Conservation (phyloP, 2,113 vertebrate species). For the Coturnix japonica region DNA sequence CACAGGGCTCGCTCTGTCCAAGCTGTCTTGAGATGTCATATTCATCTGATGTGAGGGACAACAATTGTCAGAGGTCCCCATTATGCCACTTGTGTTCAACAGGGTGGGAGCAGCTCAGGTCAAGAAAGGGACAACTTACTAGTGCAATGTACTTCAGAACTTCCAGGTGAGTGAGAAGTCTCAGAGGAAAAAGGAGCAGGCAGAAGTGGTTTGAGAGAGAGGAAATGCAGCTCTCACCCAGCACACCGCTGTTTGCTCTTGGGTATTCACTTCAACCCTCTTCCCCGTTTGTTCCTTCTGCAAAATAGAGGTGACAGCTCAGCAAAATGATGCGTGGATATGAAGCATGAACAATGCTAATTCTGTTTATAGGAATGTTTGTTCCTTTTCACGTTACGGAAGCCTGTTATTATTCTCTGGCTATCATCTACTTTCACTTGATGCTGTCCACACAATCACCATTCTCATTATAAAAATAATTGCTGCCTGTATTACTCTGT, state of each 20-base stretch:
- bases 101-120: accelerated
- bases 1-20: accelerated
- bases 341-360: not conserved
- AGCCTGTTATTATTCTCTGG: constrained; percentile 11
- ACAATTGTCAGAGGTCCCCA: accelerated
- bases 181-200: not conserved
- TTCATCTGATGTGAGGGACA: not conserved
- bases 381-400: not conserved
- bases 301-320: not conserved
- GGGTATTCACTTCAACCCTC: not conserved
- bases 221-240: not conserved
- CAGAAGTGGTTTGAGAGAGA: not conserved
- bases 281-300: not conserved
- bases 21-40: not conserved
- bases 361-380: constrained; percentile 14
- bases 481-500: constrained; percentile 15
- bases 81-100: accelerated
- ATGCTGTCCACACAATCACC: constrained; percentile 5
- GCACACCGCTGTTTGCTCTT: accelerated
- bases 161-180: not conserved
- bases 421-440: constrained; percentile 36
- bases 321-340: accelerated
- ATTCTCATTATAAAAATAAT: constrained; percentile 62
- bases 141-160: accelerated
- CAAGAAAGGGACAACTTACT: not conserved